phyloP scores from a whole-genome alignment of 2,888 invertebrate species.

The Epiblema foenella region DNA sequence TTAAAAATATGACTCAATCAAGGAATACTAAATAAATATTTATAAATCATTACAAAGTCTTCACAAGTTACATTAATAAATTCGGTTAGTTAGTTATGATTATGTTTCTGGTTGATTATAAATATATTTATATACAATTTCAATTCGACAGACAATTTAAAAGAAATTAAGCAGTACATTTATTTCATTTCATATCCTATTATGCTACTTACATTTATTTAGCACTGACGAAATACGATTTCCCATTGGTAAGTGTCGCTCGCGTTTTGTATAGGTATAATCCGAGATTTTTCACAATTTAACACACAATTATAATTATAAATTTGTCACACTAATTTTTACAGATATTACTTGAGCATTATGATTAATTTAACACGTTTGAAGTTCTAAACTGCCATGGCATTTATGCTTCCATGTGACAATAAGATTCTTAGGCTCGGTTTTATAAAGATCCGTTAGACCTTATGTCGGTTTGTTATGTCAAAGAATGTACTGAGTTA shows the following conservation, averaged over 20 bases:
- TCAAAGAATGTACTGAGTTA: too few species aligned
- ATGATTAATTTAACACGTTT: background rate
- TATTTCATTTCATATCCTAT: constrained; percentile 61
- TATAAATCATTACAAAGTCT: background rate
- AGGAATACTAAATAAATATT: background rate
- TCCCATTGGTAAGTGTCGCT: constrained; percentile 32
- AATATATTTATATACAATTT: constrained; percentile 60
- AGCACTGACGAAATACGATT: constrained; percentile 49
- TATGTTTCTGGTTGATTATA: constrained; percentile 47
- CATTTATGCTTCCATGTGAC: background rate
- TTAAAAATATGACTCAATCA: background rate
- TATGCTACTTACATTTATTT: constrained; percentile 61
- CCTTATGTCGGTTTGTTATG: too few species aligned
- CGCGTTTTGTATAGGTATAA: constrained; percentile 32
- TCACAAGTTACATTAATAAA: background rate
- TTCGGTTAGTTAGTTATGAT: background rate
- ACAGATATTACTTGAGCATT: background rate
- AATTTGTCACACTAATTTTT: background rate
- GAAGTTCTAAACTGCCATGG: background rate
- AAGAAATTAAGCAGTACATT: constrained; percentile 55
- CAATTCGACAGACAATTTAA: constrained; percentile 59
- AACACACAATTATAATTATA: background rate
- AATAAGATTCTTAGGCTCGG: too few species aligned
- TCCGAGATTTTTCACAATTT: background rate
- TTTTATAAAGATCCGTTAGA: too few species aligned